Evolutionary conservation across 2,888 invertebrate genomes (phyloP).

Genomic region (Heliconius erato): DNA sequence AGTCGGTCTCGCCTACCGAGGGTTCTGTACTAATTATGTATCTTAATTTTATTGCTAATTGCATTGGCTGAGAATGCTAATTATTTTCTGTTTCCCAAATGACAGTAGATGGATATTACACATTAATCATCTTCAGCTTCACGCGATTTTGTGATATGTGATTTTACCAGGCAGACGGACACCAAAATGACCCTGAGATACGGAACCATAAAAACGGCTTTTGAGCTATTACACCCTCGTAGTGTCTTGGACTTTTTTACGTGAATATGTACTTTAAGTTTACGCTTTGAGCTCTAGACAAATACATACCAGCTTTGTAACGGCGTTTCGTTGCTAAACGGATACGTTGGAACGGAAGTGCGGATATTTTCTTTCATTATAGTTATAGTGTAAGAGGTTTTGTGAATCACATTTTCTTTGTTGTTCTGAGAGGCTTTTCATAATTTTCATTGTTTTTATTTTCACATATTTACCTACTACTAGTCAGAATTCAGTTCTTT

Average conservation of each 20-base stretch:
- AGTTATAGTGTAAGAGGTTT: neutral
- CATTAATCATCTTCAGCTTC: no score
- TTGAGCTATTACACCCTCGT: constrained; percentile 26
- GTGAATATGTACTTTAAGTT: constrained; percentile 24
- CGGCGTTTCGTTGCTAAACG: neutral
- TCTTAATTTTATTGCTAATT: no score
- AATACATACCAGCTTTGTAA: constrained; percentile 10
- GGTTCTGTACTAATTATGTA: neutral
- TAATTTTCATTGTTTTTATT: constrained; percentile 1
- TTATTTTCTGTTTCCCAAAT: no score
- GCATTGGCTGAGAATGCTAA: no score
- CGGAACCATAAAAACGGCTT: neutral
- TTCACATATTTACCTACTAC: neutral
- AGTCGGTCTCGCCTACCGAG: neutral
- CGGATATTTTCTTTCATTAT: constrained; percentile 1
- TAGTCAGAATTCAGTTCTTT: neutral
- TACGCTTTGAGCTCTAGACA: constrained; percentile 17
- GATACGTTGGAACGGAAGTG: neutral
- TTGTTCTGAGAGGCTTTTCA: neutral
- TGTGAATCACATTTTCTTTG: neutral
- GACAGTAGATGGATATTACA: no score
- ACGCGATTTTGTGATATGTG: no score
- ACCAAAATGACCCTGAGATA: neutral
- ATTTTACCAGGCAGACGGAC: neutral
- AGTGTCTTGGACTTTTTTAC: constrained; percentile 20